Conservation (phyloP, 1,140 invertebrate species). For the Myzus persicae region DNA sequence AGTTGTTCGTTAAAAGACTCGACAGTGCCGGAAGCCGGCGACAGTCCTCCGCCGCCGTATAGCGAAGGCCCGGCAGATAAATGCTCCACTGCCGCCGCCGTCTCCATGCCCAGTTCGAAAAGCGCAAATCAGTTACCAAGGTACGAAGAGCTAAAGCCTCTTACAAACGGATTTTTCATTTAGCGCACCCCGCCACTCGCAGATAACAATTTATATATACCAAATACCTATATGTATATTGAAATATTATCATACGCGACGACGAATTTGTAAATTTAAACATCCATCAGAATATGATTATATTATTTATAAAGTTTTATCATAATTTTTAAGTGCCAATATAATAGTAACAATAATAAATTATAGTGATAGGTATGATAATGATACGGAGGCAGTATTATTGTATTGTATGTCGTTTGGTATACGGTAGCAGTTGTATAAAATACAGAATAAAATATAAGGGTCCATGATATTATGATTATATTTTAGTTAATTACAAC, state of each 20-base stretch:
- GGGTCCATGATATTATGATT: not conserved
- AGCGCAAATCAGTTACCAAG: conserved; percentile 59
- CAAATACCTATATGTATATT: not conserved
- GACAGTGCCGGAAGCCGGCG: conserved; percentile 57
- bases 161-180: conserved; percentile 60
- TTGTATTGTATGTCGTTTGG: not conserved
- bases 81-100: not conserved
- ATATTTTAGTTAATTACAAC: conserved; percentile 35
- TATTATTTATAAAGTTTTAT: not conserved
- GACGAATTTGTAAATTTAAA: not conserved
- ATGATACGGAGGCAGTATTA: not conserved
- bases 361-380: not conserved
- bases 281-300: not conserved
- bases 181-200: not conserved
- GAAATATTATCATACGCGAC: not conserved
- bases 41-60: conserved; percentile 61
- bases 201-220: not conserved
- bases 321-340: not conserved
- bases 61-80: conserved; percentile 59
- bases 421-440: not conserved
- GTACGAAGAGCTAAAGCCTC: conserved; percentile 60
- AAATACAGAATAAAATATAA: not conserved
- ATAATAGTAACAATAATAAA: not conserved
- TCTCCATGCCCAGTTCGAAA: conserved; percentile 28
- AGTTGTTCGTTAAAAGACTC: conserved; percentile 60